Evolutionary conservation across 2,797 vertebrate genomes (phyloP), one percentile per base, ranked within the genome.

Genomic region (Aplochiton taeniatus): DNA sequence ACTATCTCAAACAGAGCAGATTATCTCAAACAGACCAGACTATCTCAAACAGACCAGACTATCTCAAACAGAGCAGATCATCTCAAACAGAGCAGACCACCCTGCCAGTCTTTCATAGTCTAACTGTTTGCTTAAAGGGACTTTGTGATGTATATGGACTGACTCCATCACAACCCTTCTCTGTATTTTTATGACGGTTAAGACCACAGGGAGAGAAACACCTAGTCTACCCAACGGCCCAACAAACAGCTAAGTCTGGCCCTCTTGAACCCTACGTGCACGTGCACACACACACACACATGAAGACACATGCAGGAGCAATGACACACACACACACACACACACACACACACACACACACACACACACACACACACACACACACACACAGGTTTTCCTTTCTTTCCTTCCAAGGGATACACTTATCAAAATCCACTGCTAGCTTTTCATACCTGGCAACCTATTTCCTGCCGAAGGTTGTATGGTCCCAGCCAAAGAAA

Each of bases 1-100:
- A 31, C 31, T 3, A 31, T 31, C 6, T 31, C 31, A 31, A 31
- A 31, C 31, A n/a, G n/a, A n/a, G n/a, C 31, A 31, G 31, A 31
- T 6, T n/a, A n/a, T n/a, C n/a, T n/a, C n/a, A n/a, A n/a, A n/a
- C 31, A 31, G 31, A 31, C 31, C 31, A 31, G 31, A 31, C 31
- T 6, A 31, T 31, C 6, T 31, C 31, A 31, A 31, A 31, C 31
- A 69, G 47, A 48, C 20, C 48, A 8, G 52, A n/a, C 19, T n/a
- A n/a, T n/a, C n/a, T n/a, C n/a, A n/a, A n/a, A n/a, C 45, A 56
- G 79, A 74, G 72, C 70, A 72, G 65, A 72, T 63, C 54, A 17
- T 12, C 45, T 46, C 65, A 72, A 66, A 68, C 58, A 61, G 31
- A 52, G 46, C 45, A 18, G 46, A 52, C 41, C 61, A 17, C 18